A percentile compares a stretch with the other conserved stretches of the same genome.
These are phyloP conservation scores for Periparus ater DNA, from an alignment of 2,797 vertebrate species.

Conservation along the genomic window DNA sequence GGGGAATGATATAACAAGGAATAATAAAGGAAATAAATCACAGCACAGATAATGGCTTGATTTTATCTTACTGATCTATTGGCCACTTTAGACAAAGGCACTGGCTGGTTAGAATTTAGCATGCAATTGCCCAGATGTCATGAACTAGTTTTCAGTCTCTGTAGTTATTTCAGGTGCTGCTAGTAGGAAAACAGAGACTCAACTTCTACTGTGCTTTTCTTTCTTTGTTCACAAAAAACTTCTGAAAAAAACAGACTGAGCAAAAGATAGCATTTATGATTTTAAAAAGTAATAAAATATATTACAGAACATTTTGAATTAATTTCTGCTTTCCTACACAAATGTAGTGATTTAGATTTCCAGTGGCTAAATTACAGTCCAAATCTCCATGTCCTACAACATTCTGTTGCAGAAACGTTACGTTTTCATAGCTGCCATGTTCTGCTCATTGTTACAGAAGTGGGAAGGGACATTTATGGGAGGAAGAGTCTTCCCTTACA, in stretches of 20 bases:
- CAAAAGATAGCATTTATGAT: neutral
- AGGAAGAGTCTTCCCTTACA: neutral
- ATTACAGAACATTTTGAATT: neutral
- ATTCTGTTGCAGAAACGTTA: neutral
- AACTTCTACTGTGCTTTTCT: neutral
- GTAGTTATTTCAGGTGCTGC: conserved; percentile 23
- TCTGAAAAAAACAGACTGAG: neutral
- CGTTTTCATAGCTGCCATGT: neutral
- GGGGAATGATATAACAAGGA: neutral
- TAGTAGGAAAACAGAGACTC: neutral
- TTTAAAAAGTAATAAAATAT: neutral
- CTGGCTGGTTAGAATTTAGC: neutral
- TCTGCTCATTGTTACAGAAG: neutral
- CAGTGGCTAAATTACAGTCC: neutral
- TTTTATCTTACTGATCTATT: conserved; percentile 9
- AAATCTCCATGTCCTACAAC: neutral
- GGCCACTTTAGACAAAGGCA: neutral
- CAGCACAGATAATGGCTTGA: neutral
- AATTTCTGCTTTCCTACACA: neutral
- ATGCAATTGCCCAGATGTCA: neutral
- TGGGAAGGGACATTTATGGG: neutral
- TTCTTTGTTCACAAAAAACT: neutral
- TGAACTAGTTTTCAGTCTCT: neutral
- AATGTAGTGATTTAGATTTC: neutral
- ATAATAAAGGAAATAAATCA: neutral